These are phyloP conservation scores for Dynastes hyllus DNA, from an alignment of 2,888 invertebrate species.

Conservation along the genomic window DNA sequence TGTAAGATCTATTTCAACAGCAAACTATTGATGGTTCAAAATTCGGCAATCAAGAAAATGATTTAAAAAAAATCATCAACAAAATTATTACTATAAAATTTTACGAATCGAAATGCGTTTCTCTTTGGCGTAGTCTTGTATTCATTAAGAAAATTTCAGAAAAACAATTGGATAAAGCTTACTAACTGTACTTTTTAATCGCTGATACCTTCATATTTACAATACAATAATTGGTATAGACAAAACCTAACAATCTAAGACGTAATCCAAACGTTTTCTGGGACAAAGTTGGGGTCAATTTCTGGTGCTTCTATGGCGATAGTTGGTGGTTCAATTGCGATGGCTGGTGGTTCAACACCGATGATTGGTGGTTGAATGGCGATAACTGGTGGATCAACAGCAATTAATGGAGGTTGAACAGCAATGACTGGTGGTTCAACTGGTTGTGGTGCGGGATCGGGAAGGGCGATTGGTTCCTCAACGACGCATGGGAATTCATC, in stretches of 20 bases:
- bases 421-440: neutral
- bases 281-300: constrained; percentile 31
- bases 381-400: constrained; percentile 5
- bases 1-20: too few relatives aligned
- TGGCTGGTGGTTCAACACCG: neutral
- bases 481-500: neutral
- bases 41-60: too few relatives aligned
- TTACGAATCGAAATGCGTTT: too few relatives aligned
- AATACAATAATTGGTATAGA: neutral
- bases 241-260: constrained; percentile 3
- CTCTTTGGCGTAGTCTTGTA: too few relatives aligned
- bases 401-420: neutral
- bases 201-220: neutral
- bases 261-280: constrained; percentile 33
- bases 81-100: too few relatives aligned
- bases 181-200: neutral
- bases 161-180: neutral
- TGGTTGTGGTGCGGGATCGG: neutral
- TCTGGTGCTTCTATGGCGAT: neutral
- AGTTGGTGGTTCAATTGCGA: constrained; percentile 1
- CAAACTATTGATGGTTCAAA: too few relatives aligned
- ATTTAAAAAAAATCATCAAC: too few relatives aligned
- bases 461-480: neutral
- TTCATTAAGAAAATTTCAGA: too few relatives aligned
- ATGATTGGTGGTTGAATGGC: neutral